phyloP scores from a whole-genome alignment of 2,797 vertebrate species.

The Cryptoblepharus egeriae region DNA sequence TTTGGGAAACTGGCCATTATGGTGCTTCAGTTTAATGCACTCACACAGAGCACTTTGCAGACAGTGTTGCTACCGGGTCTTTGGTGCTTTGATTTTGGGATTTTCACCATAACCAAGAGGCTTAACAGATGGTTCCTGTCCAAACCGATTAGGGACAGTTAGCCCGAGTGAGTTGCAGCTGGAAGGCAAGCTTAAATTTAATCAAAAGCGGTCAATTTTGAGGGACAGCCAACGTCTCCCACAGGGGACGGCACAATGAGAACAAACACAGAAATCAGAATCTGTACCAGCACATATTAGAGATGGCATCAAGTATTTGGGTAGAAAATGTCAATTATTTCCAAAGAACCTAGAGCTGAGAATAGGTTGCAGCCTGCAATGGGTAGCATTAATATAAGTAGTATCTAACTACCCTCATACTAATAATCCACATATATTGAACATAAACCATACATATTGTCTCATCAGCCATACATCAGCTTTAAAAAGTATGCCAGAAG shows the following conservation, averaged over 20 bases:
- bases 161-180: conserved; percentile 54
- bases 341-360: conserved; percentile 51
- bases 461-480: not conserved
- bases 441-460: too few species aligned
- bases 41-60: not conserved
- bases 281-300: not conserved
- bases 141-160: conserved; percentile 67
- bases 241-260: conserved; percentile 38
- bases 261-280: conserved; percentile 43
- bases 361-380: conserved; percentile 51
- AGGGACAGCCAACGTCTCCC: conserved; percentile 54
- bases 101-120: conserved; percentile 53
- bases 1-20: conserved; percentile 11
- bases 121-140: conserved; percentile 65
- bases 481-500: not conserved
- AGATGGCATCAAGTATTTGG: not conserved
- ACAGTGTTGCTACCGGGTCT: conserved; percentile 30
- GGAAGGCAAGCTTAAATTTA: conserved; percentile 62
- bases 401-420: too few species aligned
- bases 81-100: conserved; percentile 56
- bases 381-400: not conserved
- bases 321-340: conserved; percentile 43
- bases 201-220: conserved; percentile 60
- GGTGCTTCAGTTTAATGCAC: conserved; percentile 10
- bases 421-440: too few species aligned